These are phyloP conservation scores for Calycopis cecrops DNA, from an alignment of 1,140 invertebrate species.

Conservation along the genomic window DNA sequence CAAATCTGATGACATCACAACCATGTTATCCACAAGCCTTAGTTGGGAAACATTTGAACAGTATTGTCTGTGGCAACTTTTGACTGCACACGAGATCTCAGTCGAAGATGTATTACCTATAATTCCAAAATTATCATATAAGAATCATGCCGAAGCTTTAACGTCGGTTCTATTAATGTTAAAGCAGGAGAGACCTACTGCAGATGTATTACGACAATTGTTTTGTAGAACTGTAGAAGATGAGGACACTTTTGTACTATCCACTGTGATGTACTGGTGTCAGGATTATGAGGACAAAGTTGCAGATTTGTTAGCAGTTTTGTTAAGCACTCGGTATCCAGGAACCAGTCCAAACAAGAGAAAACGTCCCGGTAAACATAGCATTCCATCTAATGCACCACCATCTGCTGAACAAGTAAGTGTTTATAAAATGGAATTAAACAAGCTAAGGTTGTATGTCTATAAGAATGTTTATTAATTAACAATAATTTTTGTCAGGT, in stretches of 20 bases:
- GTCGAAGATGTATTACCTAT: constrained; percentile 92
- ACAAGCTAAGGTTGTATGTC: background rate
- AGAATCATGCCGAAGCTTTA: constrained; percentile 92
- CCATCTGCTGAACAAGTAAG: constrained; percentile 76
- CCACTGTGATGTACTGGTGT: constrained; percentile 94
- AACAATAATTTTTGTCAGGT: constrained; percentile 77
- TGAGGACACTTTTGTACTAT: constrained; percentile 90
- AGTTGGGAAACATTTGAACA: constrained; percentile 98
- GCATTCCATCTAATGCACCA: constrained; percentile 76
- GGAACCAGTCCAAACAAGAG: constrained; percentile 92
- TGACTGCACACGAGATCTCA: constrained; percentile 93
- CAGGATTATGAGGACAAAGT: constrained; percentile 93
- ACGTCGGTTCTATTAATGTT: constrained; percentile 93
- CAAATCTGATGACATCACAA: constrained; percentile 83
- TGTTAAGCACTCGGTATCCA: constrained; percentile 87
- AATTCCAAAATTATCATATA: constrained; percentile 91
- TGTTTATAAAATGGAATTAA: constrained; percentile 11
- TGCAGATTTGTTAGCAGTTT: constrained; percentile 86
- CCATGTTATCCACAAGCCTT: constrained; percentile 87
- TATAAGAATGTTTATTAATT: constrained; percentile 3
- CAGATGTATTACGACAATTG: constrained; percentile 89
- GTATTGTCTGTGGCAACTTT: constrained; percentile 96
- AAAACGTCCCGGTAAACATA: constrained; percentile 85
- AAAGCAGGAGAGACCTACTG: constrained; percentile 92
- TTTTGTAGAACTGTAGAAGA: constrained; percentile 86